These are phyloP conservation scores for Mus pahari DNA, from an alignment of 2,113 vertebrate genomes.

Conservation along the genomic window DNA sequence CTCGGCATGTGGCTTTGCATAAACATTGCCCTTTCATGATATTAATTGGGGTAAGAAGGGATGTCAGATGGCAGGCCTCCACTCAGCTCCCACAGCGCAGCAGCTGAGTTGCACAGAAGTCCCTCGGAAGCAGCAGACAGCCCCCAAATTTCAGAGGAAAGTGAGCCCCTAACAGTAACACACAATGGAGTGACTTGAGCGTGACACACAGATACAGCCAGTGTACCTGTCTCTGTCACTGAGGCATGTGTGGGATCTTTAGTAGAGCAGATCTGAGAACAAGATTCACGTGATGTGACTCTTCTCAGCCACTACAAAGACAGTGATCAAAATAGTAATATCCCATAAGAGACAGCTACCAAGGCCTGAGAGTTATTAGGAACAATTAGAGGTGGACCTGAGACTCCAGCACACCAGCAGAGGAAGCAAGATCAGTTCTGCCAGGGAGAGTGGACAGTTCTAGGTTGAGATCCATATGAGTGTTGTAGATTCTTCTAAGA, in stretches of 20 bases:
- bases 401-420: background rate
- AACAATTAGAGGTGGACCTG: background rate
- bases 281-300: slow-evolving; percentile 23
- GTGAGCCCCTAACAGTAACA: too few relatives aligned
- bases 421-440: background rate
- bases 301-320: slow-evolving; percentile 19
- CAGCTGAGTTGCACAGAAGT: background rate
- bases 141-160: background rate
- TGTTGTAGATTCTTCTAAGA: background rate
- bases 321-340: slow-evolving; percentile 6
- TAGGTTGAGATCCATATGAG: background rate
- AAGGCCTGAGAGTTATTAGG: too few relatives aligned
- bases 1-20: slow-evolving; percentile 69
- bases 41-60: slow-evolving; percentile 66
- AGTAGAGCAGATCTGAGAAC: background rate
- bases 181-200: background rate
- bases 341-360: background rate
- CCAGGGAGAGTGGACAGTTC: background rate
- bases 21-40: slow-evolving; percentile 68
- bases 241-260: background rate
- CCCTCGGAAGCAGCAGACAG: background rate
- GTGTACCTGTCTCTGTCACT: background rate
- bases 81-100: background rate
- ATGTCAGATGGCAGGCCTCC: background rate
- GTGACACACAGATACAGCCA: background rate